A percentile compares a stretch with the other conserved stretches of the same genome.
Evolutionary conservation across 1,140 invertebrate species (phyloP).

Genomic region (Aphelenchoides besseyi): DNA sequence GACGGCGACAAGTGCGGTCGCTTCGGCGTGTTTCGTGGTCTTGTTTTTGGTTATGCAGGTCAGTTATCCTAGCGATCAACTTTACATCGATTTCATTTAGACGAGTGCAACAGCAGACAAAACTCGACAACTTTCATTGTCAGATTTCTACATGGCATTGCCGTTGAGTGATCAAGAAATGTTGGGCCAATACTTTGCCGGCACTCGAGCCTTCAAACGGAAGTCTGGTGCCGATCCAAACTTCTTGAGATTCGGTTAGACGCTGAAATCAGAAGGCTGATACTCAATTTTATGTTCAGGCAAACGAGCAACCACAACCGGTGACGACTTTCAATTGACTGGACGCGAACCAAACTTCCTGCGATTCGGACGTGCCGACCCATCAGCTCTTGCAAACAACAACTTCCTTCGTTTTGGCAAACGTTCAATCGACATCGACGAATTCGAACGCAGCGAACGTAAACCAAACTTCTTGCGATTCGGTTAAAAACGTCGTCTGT

Average conservation of each 20-base stretch:
- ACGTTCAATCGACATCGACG: conserved; percentile 26
- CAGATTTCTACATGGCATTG: neutral
- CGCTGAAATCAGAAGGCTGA: no score
- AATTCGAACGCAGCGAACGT: conserved; percentile 49
- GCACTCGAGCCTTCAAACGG: neutral
- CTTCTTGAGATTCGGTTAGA: conserved; percentile 53
- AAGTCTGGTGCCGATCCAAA: conserved; percentile 39
- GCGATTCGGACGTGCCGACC: conserved; percentile 38
- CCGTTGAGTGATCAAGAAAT: neutral
- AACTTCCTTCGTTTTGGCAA: conserved; percentile 52
- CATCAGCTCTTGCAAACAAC: no score
- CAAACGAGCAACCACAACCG: conserved; percentile 21
- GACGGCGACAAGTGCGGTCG: neutral
- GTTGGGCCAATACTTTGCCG: neutral
- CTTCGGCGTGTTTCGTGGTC: neutral
- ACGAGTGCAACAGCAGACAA: neutral
- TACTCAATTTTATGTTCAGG: no score
- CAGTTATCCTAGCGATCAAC: no score
- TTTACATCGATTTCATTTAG: neutral
- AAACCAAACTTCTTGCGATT: conserved; percentile 54
- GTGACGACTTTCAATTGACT: conserved; percentile 6
- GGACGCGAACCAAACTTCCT: conserved; percentile 52
- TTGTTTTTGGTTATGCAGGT: neutral
- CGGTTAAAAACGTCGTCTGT: conserved; percentile 30
- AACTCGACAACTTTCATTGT: neutral